Conservation (phyloP, 1,140 invertebrate species). For the Notospermus geniculatus region DNA sequence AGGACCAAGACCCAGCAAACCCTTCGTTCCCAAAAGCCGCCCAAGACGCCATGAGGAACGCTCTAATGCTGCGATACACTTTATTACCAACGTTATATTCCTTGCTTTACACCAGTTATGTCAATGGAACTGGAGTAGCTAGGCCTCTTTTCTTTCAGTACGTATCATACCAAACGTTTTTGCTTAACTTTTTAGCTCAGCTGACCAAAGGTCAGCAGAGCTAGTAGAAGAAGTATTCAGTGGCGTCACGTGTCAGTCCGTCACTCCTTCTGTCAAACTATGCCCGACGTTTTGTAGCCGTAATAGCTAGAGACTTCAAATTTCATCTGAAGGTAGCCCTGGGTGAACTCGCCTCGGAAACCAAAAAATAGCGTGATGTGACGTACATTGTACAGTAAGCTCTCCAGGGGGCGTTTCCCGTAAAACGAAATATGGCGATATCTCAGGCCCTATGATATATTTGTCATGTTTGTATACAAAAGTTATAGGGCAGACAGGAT, state of each 20-base stretch:
- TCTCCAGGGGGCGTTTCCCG: too few relatives aligned
- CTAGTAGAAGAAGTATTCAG: too few relatives aligned
- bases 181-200: neutral
- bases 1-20: neutral
- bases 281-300: too few relatives aligned
- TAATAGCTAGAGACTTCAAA: too few relatives aligned
- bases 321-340: too few relatives aligned
- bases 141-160: slow-evolving; percentile 68
- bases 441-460: too few relatives aligned
- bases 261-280: too few relatives aligned
- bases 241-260: too few relatives aligned
- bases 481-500: too few relatives aligned
- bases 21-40: neutral
- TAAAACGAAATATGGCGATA: too few relatives aligned
- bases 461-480: too few relatives aligned
- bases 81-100: neutral
- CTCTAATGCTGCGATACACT: neutral
- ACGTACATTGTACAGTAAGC: neutral
- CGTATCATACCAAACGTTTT: slow-evolving; percentile 21
- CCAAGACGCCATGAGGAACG: neutral
- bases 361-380: neutral
- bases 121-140: slow-evolving; percentile 68
- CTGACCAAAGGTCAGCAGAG: neutral
- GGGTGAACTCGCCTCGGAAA: too few relatives aligned
- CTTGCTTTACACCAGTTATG: neutral